Conservation (phyloP, 2,888 invertebrate species). For the Caenorhabditis panamensis region DNA sequence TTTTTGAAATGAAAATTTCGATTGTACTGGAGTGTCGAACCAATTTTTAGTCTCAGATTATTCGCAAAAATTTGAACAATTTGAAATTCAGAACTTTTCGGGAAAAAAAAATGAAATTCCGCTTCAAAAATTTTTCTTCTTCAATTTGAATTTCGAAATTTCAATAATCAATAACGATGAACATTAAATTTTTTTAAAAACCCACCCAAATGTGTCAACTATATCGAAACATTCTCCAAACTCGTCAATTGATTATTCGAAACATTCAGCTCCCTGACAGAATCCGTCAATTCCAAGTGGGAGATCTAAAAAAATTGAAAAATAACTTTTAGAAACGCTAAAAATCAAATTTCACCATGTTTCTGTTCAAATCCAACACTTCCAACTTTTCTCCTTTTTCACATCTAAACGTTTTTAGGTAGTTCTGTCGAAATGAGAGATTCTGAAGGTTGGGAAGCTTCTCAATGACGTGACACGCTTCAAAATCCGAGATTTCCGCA, state of each 20-base stretch:
- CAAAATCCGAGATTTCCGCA: conserved; percentile 23
- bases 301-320: too few species aligned
- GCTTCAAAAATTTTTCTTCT: too few species aligned
- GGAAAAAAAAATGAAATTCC: too few species aligned
- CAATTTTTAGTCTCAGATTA: too few species aligned
- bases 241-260: conserved; percentile 43
- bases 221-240: conserved; percentile 42
- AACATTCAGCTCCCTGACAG: conserved; percentile 41
- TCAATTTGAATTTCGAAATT: neutral
- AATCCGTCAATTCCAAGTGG: conserved; percentile 5
- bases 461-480: conserved; percentile 42
- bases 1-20: too few species aligned
- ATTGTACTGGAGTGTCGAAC: too few species aligned
- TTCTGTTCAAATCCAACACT: conserved; percentile 49
- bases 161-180: too few species aligned
- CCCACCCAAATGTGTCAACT: conserved; percentile 27
- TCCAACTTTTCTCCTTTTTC: conserved; percentile 8
- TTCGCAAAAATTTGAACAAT: too few species aligned
- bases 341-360: conserved; percentile 27
- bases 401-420: conserved; percentile 43
- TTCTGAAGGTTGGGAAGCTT: conserved; percentile 36
- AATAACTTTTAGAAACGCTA: conserved; percentile 8
- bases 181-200: neutral
- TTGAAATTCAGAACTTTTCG: too few species aligned
- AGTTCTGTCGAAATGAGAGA: conserved; percentile 37